Conservation (phyloP, 2,113 vertebrate species). For the Microtus ochrogaster region DNA sequence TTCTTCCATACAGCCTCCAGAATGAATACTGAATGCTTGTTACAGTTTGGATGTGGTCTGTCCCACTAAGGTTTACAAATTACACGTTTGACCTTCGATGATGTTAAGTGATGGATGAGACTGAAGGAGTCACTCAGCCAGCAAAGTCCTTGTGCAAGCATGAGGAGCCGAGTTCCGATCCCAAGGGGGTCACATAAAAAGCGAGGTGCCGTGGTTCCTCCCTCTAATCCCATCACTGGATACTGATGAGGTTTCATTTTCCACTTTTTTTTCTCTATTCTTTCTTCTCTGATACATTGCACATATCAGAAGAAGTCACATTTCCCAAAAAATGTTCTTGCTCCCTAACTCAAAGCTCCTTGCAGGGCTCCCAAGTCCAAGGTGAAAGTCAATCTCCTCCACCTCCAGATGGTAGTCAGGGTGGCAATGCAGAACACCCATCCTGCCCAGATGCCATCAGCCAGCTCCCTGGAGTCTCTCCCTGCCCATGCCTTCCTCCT, state of each 20-base stretch:
- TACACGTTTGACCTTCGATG: background rate
- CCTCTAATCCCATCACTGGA: background rate
- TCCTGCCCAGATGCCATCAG: background rate
- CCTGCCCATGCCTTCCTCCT: background rate
- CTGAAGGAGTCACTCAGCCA: background rate
- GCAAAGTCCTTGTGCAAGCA: background rate
- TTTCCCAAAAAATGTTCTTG: background rate
- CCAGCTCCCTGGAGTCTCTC: background rate
- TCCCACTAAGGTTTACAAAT: background rate
- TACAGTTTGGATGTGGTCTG: background rate
- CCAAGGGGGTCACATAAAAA: too few species aligned
- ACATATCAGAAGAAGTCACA: background rate
- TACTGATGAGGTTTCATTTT: background rate
- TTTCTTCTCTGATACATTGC: background rate
- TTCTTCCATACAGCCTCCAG: background rate
- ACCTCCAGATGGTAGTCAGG: background rate
- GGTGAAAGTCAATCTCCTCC: background rate
- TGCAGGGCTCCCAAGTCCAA: background rate
- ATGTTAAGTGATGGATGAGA: background rate
- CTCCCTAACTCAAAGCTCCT: background rate
- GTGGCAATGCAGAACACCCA: rapidly evolving
- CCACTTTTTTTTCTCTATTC: background rate
- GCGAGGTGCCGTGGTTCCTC: too few species aligned
- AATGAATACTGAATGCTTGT: background rate
- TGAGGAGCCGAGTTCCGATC: background rate